Base-by-base conservation (phyloP, 2,797 vertebrate species). In the Silurus lanzhouensis region DNA sequence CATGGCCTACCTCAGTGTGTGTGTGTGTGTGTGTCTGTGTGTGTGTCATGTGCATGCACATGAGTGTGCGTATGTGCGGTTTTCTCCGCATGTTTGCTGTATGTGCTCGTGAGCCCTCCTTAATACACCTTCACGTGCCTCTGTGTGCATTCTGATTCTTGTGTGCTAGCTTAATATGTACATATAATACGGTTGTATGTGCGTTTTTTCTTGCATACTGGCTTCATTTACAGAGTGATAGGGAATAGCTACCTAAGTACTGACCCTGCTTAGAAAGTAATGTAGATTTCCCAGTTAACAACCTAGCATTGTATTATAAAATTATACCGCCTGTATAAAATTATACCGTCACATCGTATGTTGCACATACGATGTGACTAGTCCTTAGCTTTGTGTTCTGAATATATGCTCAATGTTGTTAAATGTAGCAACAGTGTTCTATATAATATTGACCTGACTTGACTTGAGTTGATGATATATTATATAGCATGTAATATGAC, bases 1-100 rank as follows among this genome's bases (percentile, higher is more conserved):
- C 84, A 27, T n/a, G 48, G 94, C 91, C 80, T 60, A 86, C 91
- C 68, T 67, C 81, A 74, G 85, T 82, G 68, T 52, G 86, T 70
- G 84, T 55, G 67, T 82, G 77, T 55, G 86, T 82, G 87, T 63
- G 88, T 89, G 78, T 83, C 88, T 86, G 89, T 31, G 70, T 8
- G 85, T 52, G 48, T 52, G 48, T 52, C n/a, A n/a, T n/a, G n/a
- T 83, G 83, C 83, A 71, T 82, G 81, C 67, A n/a, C 82, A 44
- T 86, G 82, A 87, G 81, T 82, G 84, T 88, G 83, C 85, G 86
- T 83, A 71, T 79, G 80, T 89, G 82, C 88, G 72, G 66, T 88
- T 80, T 87, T 88, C 70, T 81, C 82, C 82, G 80, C 60, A 81
- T 64, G 46, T n/a, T 44, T 31, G 20, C 20, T 78, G 89, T 85